Conservation (phyloP, 2,113 vertebrate genomes). For the Embiotoca jacksoni region DNA sequence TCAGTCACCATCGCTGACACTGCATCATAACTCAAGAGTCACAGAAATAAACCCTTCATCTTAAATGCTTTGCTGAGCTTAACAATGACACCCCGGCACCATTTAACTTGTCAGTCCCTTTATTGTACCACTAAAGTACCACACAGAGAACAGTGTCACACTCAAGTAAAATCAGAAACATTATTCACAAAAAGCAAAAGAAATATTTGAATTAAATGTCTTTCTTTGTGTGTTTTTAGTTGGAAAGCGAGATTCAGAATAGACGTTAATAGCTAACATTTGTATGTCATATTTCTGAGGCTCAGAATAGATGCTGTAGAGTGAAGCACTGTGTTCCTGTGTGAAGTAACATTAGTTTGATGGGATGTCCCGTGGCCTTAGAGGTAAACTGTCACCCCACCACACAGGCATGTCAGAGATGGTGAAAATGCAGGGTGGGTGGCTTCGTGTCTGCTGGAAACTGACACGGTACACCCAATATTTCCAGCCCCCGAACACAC, state of each 20-base stretch:
- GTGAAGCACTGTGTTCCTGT: conserved; percentile 17
- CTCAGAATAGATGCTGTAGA: conserved; percentile 38
- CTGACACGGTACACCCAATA: conserved; percentile 39
- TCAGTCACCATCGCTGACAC: conserved; percentile 25
- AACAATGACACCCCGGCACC: conserved; percentile 9
- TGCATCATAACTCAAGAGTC: conserved; percentile 18
- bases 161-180: not conserved
- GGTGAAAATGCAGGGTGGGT: conserved; percentile 48
- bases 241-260: not conserved
- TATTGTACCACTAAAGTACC: too few species aligned
- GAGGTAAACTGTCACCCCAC: conserved; percentile 47
- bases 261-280: not conserved
- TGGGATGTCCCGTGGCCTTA: conserved; percentile 50
- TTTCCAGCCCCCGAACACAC: conserved; percentile 27
- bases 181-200: not conserved
- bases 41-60: conserved; percentile 21
- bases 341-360: conserved; percentile 43
- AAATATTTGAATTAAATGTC: too few species aligned
- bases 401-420: conserved; percentile 55
- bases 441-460: conserved; percentile 48
- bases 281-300: not conserved
- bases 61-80: not conserved
- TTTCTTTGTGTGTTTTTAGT: not conserved
- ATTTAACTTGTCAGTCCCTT: not conserved
- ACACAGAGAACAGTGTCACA: too few species aligned